These are phyloP conservation scores for Holocentrus rufus DNA, from an alignment of 2,797 vertebrate species.

Conservation along the genomic window DNA sequence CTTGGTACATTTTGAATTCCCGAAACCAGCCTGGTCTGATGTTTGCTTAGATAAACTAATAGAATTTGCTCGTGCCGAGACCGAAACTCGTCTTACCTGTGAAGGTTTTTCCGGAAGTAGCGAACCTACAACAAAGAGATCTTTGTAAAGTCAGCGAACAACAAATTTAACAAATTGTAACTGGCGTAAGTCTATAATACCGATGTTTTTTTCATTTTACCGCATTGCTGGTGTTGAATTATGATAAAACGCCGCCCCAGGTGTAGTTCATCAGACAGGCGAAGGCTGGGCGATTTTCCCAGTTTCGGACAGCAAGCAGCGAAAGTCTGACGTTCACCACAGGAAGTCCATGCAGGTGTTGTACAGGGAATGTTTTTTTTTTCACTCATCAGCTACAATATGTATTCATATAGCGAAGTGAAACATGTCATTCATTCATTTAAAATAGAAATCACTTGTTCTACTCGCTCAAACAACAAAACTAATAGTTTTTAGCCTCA, in stretches of 20 bases:
- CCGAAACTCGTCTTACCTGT: constrained; percentile 85
- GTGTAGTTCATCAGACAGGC: constrained; percentile 58
- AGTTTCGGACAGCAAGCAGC: constrained; percentile 73
- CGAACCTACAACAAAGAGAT: constrained; percentile 70
- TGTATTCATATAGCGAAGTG: too few relatives aligned
- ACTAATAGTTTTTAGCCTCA: too few relatives aligned
- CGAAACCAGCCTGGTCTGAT: background rate
- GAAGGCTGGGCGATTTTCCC: constrained; percentile 65
- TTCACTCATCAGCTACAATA: too few relatives aligned
- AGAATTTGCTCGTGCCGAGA: constrained; percentile 23
- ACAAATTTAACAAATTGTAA: background rate
- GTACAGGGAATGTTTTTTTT: background rate
- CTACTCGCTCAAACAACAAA: too few relatives aligned
- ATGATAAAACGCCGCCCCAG: constrained; percentile 44
- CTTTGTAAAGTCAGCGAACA: background rate
- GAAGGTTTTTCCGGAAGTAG: constrained; percentile 82
- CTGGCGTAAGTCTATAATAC: background rate
- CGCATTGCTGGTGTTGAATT: constrained; percentile 15
- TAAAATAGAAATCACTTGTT: too few relatives aligned
- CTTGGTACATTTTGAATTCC: fast-evolving
- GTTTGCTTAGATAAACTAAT: background rate
- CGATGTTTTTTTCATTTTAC: background rate
- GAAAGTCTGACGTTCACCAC: constrained; percentile 54
- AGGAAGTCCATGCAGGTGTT: constrained; percentile 69
- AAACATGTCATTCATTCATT: too few relatives aligned